Evolutionary conservation across 1,140 invertebrate genomes (phyloP).

Genomic region (Leptestheria dahalacensis): DNA sequence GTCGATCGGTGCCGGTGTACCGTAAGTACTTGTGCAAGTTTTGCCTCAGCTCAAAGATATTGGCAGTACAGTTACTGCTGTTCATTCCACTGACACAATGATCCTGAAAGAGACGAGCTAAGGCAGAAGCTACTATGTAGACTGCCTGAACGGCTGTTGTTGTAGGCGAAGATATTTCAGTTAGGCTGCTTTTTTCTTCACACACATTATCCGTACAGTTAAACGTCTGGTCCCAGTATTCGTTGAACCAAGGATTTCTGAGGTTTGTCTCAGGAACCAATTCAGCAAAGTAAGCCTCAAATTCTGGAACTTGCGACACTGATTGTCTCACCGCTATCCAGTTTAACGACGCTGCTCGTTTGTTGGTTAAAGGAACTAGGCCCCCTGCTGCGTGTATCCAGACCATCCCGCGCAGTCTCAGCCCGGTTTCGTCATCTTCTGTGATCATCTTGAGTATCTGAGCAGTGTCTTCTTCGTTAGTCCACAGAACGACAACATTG

Average conservation of each 20-base stretch:
- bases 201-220: conserved; percentile 21
- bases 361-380: background rate
- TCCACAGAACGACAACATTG: conserved; percentile 17
- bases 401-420: conserved; percentile 17
- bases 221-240: conserved; percentile 28
- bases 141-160: conserved; percentile 29
- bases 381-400: conserved; percentile 17
- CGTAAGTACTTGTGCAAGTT: conserved; percentile 24
- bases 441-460: conserved; percentile 5
- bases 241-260: conserved; percentile 31
- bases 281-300: conserved; percentile 23
- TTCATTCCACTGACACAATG: conserved; percentile 20
- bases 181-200: conserved; percentile 18
- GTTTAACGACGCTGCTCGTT: background rate
- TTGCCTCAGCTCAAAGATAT: conserved; percentile 6
- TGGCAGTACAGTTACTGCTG: background rate
- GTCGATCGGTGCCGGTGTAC: conserved; percentile 23
- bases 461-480: conserved; percentile 21
- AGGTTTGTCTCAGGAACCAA: conserved; percentile 23
- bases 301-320: conserved; percentile 21
- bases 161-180: conserved; percentile 24
- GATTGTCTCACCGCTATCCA: background rate
- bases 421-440: background rate
- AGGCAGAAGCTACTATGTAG: conserved; percentile 25
- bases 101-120: conserved; percentile 22